phyloP scores from a whole-genome alignment of 2,113 vertebrate genomes.

The Larimichthys polyactis region DNA sequence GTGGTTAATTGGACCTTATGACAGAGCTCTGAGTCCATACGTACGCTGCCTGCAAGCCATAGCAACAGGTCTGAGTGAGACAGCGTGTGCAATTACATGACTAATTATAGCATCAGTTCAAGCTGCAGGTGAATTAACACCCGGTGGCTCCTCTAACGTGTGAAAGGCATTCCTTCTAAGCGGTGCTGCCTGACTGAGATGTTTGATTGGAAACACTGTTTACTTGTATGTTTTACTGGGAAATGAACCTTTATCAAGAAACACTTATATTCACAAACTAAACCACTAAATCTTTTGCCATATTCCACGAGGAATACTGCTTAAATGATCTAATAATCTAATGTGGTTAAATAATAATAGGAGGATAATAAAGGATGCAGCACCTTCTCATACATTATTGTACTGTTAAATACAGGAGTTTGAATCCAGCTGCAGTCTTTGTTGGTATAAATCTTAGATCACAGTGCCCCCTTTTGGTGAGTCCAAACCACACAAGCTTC shows the following conservation, averaged over 20 bases:
- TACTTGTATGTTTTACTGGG: not conserved
- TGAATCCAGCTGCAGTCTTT: slow-evolving; percentile 14
- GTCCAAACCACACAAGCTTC: not conserved
- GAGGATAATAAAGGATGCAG: not conserved
- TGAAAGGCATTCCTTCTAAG: slow-evolving; percentile 20
- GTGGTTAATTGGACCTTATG: slow-evolving; percentile 27
- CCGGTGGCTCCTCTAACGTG: slow-evolving; percentile 39
- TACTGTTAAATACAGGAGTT: slow-evolving; percentile 6
- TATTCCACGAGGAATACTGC: not conserved
- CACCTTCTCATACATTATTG: not conserved
- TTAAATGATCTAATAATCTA: not conserved
- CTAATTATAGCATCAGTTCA: slow-evolving; percentile 74
- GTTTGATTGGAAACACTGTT: not conserved
- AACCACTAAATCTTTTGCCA: not conserved
- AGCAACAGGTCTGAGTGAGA: slow-evolving; percentile 72
- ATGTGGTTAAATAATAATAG: not conserved
- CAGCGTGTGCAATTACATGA: slow-evolving; percentile 55
- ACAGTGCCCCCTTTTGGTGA: slow-evolving; percentile 71
- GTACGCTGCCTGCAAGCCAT: slow-evolving; percentile 53
- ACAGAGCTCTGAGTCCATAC: slow-evolving; percentile 5
- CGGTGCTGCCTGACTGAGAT: not conserved
- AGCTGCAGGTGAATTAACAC: slow-evolving; percentile 65
- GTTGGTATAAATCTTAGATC: slow-evolving; percentile 14
- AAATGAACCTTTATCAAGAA: not conserved
- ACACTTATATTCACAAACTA: slow-evolving; percentile 9